Conservation (phyloP, 2,888 invertebrate species). For the Nemurella pictetii region DNA sequence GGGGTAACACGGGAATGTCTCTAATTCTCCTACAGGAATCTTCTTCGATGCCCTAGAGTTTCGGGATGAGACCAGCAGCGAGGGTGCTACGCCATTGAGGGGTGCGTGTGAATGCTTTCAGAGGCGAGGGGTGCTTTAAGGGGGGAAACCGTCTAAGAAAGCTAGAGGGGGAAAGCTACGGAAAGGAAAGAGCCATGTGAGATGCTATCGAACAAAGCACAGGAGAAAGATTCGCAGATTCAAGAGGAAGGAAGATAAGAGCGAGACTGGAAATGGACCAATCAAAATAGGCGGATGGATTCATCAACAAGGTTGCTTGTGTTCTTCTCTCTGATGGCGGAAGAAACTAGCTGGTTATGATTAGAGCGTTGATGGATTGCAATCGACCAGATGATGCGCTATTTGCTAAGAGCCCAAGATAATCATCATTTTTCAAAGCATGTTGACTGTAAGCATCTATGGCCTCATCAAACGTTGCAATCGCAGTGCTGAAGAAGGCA, state of each 20-base stretch:
- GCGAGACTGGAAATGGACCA: conserved; percentile 24
- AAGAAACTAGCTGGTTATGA: background rate
- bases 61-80: conserved; percentile 3
- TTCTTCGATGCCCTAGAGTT: background rate
- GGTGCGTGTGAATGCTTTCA: conserved; percentile 14
- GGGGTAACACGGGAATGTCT: conserved; percentile 23
- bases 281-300: background rate
- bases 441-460: too few relatives aligned
- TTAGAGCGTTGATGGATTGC: background rate
- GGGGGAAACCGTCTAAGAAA: conserved; percentile 3
- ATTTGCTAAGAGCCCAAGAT: background rate
- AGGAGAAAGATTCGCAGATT: conserved; percentile 1
- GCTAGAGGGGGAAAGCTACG: background rate
- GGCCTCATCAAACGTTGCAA: background rate
- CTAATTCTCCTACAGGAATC: conserved; percentile 3
- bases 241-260: conserved; percentile 15
- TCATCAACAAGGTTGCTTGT: conserved; percentile 10
- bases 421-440: background rate
- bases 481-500: background rate
- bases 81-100: conserved; percentile 18
- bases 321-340: background rate
- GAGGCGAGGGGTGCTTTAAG: conserved; percentile 7
- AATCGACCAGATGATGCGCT: background rate
- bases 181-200: background rate
- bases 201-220: background rate